A percentile compares a stretch with the other conserved stretches of the same genome.
Conservation (phyloP, 92 coral and sea anemone genomes). For the Heteractis magnifica region DNA sequence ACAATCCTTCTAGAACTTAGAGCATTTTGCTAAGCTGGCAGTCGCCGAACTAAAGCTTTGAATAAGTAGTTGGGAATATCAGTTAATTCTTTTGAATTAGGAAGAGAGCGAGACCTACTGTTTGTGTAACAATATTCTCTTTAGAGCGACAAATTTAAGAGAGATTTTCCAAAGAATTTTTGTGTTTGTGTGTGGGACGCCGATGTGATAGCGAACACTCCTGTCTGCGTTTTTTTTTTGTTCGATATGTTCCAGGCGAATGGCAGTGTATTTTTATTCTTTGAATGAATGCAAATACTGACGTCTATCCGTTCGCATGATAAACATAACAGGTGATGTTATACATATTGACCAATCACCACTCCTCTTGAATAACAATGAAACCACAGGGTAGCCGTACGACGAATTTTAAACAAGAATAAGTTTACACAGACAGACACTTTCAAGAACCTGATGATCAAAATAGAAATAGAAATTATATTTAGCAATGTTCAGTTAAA, state of each 20-base stretch:
- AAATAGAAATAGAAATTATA: neutral
- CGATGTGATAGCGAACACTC: neutral
- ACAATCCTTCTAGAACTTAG: neutral
- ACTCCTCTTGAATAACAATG: conserved; percentile 11
- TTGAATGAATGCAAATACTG: conserved; percentile 14
- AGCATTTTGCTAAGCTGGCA: neutral
- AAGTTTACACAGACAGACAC: neutral
- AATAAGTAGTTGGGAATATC: neutral
- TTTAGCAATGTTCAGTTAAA: too few relatives aligned
- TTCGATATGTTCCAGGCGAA: conserved; percentile 22
- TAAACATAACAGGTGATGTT: conserved; percentile 24
- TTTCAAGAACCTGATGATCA: neutral
- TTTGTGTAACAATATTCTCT: neutral
- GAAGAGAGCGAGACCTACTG: neutral
- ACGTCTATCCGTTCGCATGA: neutral
- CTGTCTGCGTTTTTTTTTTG: neutral
- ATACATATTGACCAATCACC: conserved; percentile 19
- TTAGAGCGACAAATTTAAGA: neutral
- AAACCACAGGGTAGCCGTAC: conserved; percentile 18
- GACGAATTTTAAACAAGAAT: neutral
- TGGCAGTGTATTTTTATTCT: conserved; percentile 11
- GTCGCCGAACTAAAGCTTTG: neutral
- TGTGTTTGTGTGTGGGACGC: neutral
- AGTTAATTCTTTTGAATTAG: neutral
- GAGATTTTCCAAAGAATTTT: neutral